Percentiles rank a stretch among this genome's conserved stretches.
Conservation (phyloP, 2,797 vertebrate species). For the Molossus molossus region DNA sequence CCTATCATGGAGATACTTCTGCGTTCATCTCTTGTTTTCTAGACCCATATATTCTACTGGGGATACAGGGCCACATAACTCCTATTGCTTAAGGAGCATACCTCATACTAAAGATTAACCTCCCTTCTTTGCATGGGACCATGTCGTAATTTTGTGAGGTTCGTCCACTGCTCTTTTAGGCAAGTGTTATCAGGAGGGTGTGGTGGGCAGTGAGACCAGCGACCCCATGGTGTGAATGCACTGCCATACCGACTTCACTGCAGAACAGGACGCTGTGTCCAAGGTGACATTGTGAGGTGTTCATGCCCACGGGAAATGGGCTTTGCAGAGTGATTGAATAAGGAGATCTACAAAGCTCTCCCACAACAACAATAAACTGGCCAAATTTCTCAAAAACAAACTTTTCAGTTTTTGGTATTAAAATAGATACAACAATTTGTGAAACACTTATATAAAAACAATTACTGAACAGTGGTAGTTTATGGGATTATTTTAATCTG, state of each 20-base stretch:
- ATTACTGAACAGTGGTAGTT: neutral
- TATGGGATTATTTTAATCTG: neutral
- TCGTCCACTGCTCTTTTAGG: neutral
- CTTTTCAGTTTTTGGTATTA: neutral
- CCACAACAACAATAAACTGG: neutral
- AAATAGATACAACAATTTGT: neutral
- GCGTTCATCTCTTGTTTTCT: neutral
- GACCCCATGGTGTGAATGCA: neutral
- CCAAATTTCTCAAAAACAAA: neutral
- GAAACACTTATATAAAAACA: neutral
- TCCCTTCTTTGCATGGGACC: neutral
- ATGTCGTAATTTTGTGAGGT: neutral
- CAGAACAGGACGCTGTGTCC: neutral
- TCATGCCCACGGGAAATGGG: neutral
- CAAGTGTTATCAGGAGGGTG: neutral
- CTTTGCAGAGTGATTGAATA: neutral
- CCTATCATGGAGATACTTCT: neutral
- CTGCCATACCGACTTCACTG: neutral
- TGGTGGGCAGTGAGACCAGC: neutral
- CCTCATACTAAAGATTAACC: neutral
- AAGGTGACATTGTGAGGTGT: neutral
- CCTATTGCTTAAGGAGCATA: neutral
- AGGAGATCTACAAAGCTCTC: neutral
- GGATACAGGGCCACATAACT: neutral
- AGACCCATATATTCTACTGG: neutral